These are phyloP conservation scores for Neomicropteryx cornuta DNA, from an alignment of 1,140 invertebrate genomes.

Conservation along the genomic window DNA sequence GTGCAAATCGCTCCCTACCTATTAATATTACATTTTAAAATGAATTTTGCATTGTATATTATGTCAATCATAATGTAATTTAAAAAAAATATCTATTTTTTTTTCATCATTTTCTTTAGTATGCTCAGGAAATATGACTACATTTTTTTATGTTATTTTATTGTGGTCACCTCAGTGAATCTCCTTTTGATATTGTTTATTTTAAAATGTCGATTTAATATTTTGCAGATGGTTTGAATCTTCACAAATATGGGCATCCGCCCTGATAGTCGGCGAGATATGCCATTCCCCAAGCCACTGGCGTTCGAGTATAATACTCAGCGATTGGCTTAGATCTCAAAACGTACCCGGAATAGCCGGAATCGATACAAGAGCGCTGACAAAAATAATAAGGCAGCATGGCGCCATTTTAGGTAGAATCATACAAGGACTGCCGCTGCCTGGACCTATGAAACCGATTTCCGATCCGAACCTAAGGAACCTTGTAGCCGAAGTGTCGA, in stretches of 20 bases:
- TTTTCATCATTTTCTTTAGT: too few relatives aligned
- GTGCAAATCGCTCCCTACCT: too few relatives aligned
- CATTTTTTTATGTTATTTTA: too few relatives aligned
- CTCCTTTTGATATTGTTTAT: too few relatives aligned
- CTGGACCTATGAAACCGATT: conserved; percentile 28
- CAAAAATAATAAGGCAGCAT: conserved; percentile 75
- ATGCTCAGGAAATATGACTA: too few relatives aligned
- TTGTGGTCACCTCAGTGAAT: too few relatives aligned
- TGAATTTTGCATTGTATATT: too few relatives aligned
- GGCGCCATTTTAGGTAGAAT: conserved; percentile 75
- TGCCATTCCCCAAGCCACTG: conserved; percentile 85
- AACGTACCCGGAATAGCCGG: conserved; percentile 78
- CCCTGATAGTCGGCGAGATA: conserved; percentile 83
- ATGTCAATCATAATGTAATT: too few relatives aligned
- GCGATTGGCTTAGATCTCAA: conserved; percentile 71
- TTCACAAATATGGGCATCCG: conserved; percentile 81
- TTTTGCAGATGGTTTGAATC: conserved; percentile 82
- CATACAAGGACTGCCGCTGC: conserved; percentile 41
- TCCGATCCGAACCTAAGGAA: conserved; percentile 80
- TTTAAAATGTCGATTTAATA: conserved; percentile 6
- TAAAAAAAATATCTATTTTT: too few relatives aligned
- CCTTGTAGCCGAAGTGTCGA: conserved; percentile 85
- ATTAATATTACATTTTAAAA: too few relatives aligned
- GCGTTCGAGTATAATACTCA: conserved; percentile 66
- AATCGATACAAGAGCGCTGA: conserved; percentile 84